Evolutionary conservation across 37 sponge, comb jelly and placozoan genomes (phyloP).

Genomic region (Theonella swinhoei): DNA sequence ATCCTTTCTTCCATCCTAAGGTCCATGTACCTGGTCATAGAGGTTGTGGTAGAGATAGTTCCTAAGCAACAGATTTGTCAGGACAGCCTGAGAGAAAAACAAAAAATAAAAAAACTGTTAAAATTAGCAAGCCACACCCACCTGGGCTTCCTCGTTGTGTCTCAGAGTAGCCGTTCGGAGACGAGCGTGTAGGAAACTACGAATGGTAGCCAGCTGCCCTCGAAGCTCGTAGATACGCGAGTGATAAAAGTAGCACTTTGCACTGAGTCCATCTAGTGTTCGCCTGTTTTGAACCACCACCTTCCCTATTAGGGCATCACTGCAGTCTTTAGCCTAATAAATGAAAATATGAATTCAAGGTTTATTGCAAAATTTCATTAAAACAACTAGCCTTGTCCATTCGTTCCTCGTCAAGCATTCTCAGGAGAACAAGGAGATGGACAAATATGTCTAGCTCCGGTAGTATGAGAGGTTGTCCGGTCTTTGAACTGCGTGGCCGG

Average conservation of each 20-base stretch:
- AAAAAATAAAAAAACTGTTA: no score
- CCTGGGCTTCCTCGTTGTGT: conserved; percentile 87
- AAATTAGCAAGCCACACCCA: neutral
- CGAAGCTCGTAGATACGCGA: conserved; percentile 85
- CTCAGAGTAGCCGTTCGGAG: conserved; percentile 90
- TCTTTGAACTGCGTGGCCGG: conserved; percentile 58
- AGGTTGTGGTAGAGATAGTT: conserved; percentile 96
- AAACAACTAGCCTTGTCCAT: conserved; percentile 48
- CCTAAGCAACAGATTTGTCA: conserved; percentile 90
- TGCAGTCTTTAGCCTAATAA: conserved; percentile 73
- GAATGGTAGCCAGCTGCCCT: conserved; percentile 73
- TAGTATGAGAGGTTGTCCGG: conserved; percentile 4
- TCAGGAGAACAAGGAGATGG: conserved; percentile 80
- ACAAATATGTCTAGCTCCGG: conserved; percentile 83
- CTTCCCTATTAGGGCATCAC: conserved; percentile 74
- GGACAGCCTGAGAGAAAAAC: conserved; percentile 58
- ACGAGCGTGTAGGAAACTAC: conserved; percentile 88
- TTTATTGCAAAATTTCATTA: neutral
- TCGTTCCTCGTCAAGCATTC: conserved; percentile 64
- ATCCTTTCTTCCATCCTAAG: neutral
- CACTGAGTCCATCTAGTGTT: conserved; percentile 81
- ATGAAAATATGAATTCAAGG: neutral
- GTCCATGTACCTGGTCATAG: conserved; percentile 85
- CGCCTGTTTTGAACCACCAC: conserved; percentile 67
- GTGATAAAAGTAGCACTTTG: conserved; percentile 93